Base-by-base conservation (phyloP, 2,888 invertebrate species). In the Drosophila barbarae region DNA sequence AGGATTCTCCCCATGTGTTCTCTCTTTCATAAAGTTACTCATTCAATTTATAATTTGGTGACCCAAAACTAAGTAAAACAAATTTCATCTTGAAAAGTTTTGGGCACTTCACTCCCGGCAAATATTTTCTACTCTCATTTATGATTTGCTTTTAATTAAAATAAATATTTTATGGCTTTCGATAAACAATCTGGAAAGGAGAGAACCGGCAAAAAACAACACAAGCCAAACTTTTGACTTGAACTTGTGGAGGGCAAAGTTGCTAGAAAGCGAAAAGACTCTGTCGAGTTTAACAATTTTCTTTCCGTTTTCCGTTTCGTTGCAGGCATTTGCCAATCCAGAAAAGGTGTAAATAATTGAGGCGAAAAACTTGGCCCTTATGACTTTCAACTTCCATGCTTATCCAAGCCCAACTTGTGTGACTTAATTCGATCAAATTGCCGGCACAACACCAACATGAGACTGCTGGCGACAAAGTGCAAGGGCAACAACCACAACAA, bases 101-200 rank as follows among this genome's bases (percentile, higher is more conserved):
- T 21, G 8, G 30, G 26, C 26, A 15, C 42, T 18, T 18, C 8
- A 13, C 13, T 47, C 9, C 13, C 3, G 13, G 21, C 42, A 50
- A 44, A 63, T 36, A 63, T 32, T 36, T 38, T 58, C 39, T 53
- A 51, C 42, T 54, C 68, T 58, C 52, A 68, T 65, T 74, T 68
- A 36, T 74, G 71, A 69, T 73, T 69, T 69, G 51, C 53, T 74
- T 69, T 69, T 71, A 66, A 75, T 75, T 73, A 74, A 71, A 76
- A 71, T 76, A 49, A 73, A 76, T 76, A 69, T 71, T 74, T 69
- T 36, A 74, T 73, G 55, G 41, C 49, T 59, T 63, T 61, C 57
- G 41, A 73, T 64, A 54, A 63, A 59, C 53, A 58, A 63, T 63
- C 53, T 59, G 15, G 32, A 34, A 12, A 35, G 12, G 15, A 35